phyloP scores from a whole-genome alignment of 1,140 invertebrate genomes.

The Drosophila sturtevanti region DNA sequence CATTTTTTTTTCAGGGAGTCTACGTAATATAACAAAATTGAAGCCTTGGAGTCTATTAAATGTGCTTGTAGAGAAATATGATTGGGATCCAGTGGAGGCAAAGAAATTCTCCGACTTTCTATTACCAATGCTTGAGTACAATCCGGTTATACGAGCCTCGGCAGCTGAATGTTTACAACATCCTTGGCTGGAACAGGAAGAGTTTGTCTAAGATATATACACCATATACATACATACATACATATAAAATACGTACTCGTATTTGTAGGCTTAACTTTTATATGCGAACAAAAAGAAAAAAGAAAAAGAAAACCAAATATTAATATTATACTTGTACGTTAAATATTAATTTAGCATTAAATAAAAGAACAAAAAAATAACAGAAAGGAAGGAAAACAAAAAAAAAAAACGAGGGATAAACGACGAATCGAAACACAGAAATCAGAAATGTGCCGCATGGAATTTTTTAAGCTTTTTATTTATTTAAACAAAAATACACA shows the following conservation, averaged over 20 bases:
- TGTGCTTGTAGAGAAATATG: constrained; percentile 97
- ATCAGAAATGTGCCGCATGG: constrained; percentile 27
- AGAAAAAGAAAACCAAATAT: constrained; percentile 18
- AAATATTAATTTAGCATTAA: constrained; percentile 30
- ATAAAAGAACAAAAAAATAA: constrained; percentile 1
- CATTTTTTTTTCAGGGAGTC: constrained; percentile 85
- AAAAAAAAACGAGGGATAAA: not conserved
- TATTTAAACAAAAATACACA: constrained; percentile 37
- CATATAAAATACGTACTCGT: constrained; percentile 39
- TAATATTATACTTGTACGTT: constrained; percentile 5
- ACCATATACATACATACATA: constrained; percentile 18
- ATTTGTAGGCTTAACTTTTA: constrained; percentile 58
- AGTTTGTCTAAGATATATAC: constrained; percentile 65
- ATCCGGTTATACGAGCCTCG: constrained; percentile 95
- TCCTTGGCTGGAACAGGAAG: constrained; percentile 92
- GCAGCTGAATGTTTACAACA: constrained; percentile 96
- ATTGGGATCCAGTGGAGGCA: constrained; percentile 94
- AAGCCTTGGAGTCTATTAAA: constrained; percentile 97
- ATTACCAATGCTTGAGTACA: constrained; percentile 96
- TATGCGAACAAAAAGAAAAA: constrained; percentile 44
- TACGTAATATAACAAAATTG: constrained; percentile 95
- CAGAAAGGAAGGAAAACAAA: constrained; percentile 5
- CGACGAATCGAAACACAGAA: constrained; percentile 13
- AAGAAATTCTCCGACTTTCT: constrained; percentile 96
- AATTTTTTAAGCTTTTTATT: constrained; percentile 73